Conservation (phyloP, 1,140 invertebrate genomes). For the Bemisia tabaci region DNA sequence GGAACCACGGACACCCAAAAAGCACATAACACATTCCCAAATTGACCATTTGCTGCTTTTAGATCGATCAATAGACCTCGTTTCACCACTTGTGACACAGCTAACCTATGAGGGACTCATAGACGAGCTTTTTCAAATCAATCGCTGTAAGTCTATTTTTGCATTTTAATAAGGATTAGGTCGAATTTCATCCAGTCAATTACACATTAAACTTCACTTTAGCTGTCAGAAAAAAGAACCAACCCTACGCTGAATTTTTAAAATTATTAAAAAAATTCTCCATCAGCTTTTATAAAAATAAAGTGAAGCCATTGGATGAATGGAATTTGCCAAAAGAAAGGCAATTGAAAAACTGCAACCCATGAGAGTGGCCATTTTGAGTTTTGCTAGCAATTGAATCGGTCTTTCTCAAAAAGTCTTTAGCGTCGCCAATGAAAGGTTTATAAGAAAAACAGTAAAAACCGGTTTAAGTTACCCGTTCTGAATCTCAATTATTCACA, state of each 20-base stretch:
- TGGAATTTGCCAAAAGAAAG: too few species aligned
- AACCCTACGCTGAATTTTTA: background rate
- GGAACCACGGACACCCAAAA: slow-evolving; percentile 41
- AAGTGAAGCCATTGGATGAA: background rate
- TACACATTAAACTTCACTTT: too few species aligned
- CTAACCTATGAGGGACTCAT: slow-evolving; percentile 95
- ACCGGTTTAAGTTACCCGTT: too few species aligned
- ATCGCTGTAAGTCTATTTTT: slow-evolving; percentile 43
- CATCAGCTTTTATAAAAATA: background rate
- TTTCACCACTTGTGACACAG: slow-evolving; percentile 85
- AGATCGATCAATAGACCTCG: slow-evolving; percentile 79
- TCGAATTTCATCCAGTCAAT: slow-evolving; percentile 69
- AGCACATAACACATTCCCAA: slow-evolving; percentile 36
- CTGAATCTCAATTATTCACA: too few species aligned
- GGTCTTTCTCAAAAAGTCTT: too few species aligned
- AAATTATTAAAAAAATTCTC: slow-evolving; percentile 4
- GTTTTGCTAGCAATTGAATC: too few species aligned
- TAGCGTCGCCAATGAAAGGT: too few species aligned
- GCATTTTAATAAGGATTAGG: too few species aligned
- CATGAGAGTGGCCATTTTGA: too few species aligned
- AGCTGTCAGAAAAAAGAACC: too few species aligned
- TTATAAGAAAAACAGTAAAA: too few species aligned
- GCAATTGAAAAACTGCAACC: too few species aligned
- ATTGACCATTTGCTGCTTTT: slow-evolving; percentile 83
- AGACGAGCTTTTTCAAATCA: slow-evolving; percentile 73